phyloP scores from a whole-genome alignment of 2,888 invertebrate genomes.

The Amphipyra tragopoginis region DNA sequence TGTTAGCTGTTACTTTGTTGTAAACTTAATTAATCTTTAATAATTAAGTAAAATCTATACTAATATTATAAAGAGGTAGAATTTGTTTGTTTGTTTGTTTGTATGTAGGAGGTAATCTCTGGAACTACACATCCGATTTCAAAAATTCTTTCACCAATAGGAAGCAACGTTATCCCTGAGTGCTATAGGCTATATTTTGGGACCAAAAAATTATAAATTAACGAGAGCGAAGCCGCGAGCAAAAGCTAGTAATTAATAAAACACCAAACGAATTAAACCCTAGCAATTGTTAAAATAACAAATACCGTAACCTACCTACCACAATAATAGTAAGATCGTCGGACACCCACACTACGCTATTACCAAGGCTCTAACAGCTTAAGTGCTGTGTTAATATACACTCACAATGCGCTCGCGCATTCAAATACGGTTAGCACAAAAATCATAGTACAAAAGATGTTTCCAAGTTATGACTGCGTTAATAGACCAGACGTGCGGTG shows the following conservation, averaged over 20 bases:
- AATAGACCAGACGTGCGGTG: slow-evolving; percentile 76
- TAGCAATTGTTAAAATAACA: slow-evolving; percentile 16
- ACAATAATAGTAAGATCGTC: slow-evolving; percentile 38
- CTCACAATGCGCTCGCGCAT: slow-evolving; percentile 70
- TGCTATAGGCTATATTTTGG: no score
- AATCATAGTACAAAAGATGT: slow-evolving; percentile 74
- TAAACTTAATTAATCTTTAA: no score
- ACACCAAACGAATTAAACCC: slow-evolving; percentile 2
- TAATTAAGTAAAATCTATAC: no score
- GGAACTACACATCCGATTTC: no score
- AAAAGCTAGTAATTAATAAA: slow-evolving; percentile 3
- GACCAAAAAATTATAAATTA: no score
- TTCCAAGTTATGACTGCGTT: slow-evolving; percentile 73
- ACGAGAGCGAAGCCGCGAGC: no score
- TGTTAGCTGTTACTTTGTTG: no score
- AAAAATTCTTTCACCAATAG: no score
- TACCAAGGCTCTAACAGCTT: slow-evolving; percentile 78
- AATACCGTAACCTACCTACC: slow-evolving; percentile 18
- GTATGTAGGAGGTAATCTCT: no score
- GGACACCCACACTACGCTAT: slow-evolving; percentile 74
- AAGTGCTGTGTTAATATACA: slow-evolving; percentile 81
- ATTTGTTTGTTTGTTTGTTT: no score
- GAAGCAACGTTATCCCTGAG: no score
- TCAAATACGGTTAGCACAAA: slow-evolving; percentile 75
- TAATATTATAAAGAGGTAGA: no score